phyloP scores from a whole-genome alignment of 2,797 vertebrate genomes.

The Pangasius krempfi region DNA sequence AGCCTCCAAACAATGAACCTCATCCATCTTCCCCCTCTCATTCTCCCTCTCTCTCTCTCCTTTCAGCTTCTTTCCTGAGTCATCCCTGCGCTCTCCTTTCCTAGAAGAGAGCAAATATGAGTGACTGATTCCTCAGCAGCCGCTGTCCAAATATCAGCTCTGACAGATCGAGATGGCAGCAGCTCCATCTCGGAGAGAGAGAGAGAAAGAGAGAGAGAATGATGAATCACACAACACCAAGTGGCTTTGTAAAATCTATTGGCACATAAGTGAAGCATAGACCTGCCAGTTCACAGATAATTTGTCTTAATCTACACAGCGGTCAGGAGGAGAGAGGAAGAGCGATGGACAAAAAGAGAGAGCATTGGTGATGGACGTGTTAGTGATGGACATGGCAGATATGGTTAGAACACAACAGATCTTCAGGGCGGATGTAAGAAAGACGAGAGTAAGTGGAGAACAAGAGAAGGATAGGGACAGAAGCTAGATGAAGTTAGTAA shows the following conservation, averaged over 20 bases:
- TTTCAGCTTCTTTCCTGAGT: conserved; percentile 21
- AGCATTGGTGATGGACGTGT: conserved; percentile 41
- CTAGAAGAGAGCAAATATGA: conserved; percentile 27
- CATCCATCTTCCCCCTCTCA: conserved; percentile 51
- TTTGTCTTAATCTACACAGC: conserved; percentile 66
- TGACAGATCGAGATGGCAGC: conserved; percentile 54
- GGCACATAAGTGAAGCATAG: conserved; percentile 52
- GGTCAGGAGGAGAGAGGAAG: conserved; percentile 43
- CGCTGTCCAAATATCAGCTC: conserved; percentile 48
- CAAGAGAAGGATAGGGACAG: conserved; percentile 6
- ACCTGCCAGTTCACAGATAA: conserved; percentile 60
- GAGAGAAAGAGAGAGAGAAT: conserved; percentile 23
- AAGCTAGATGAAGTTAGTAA: neutral
- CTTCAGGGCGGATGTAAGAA: conserved; percentile 39
- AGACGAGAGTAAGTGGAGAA: conserved; percentile 10
- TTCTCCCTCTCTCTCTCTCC: conserved; percentile 9
- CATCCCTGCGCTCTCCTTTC: conserved; percentile 29
- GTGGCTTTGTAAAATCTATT: conserved; percentile 64
- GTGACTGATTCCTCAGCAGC: conserved; percentile 29
- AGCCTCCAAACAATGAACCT: conserved; percentile 29
- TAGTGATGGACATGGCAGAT: conserved; percentile 58
- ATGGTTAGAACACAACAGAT: conserved; percentile 40
- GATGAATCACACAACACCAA: conserved; percentile 56
- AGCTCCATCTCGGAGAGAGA: conserved; percentile 25
- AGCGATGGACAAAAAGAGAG: conserved; percentile 51